Evolutionary conservation across 2,888 invertebrate species (phyloP), one percentile per base, ranked within the genome.

Genomic region (Ceratothoa steindachneri): DNA sequence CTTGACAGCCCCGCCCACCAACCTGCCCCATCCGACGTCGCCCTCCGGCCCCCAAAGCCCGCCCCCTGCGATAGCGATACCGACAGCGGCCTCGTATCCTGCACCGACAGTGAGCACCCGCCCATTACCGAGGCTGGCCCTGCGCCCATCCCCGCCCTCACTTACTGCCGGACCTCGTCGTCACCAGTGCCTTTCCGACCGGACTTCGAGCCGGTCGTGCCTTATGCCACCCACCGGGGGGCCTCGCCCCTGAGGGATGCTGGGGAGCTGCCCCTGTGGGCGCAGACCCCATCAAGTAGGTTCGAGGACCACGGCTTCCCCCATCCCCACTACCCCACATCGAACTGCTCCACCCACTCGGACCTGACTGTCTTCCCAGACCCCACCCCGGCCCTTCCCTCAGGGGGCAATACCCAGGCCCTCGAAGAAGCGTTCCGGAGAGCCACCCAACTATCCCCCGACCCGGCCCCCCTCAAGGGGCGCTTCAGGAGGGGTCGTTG

Each of bases 41-140:
- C 15, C 30, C 60, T 55, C n/a, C 41, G n/a, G 19, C 52, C 7
- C 28, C 65, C 27, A 28, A 66, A 19, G 31, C 19, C 27, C n/a
- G 28, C 28, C 41, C 71, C n/a, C 24, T 73, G 73, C 29, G 73
- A 73, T 27, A 78, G 78, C 66, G 75, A 75, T 69, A 75, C 69
- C 31, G 78, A 77, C 66, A 77, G 77, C 52, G 77, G 77, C 12
- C 67, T 77, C 29, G 77, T 77, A 22, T 74, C 74, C n/a, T 77
- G 77, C 53, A 73, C 73, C 0, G 77, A 77, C 30, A 77, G 77
- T 53, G 77, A 77, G n/a, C 72, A 74, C 53, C 65, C 60, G 12
- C 19, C 60, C 12, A 24, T 60, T 24, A 60, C 22, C 24, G 60
- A 60, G 9, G 22, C 22, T 1, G 12, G 22, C 24, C 12, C 24